phyloP scores from a whole-genome alignment of 2,888 invertebrate species.

The Mythimna ferrago region DNA sequence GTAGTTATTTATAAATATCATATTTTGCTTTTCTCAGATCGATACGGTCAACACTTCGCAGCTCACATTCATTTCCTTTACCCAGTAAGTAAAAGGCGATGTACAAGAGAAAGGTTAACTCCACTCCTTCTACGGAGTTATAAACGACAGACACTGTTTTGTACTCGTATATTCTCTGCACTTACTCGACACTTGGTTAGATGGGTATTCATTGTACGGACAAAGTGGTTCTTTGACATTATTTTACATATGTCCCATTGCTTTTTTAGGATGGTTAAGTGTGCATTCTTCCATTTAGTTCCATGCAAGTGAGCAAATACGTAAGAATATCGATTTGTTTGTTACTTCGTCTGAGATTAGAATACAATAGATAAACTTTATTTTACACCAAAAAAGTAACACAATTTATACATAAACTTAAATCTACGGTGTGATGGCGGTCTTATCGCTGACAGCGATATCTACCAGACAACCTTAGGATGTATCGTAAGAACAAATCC shows the following conservation, averaged over 20 bases:
- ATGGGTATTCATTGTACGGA: conserved; percentile 1
- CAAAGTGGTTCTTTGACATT: conserved; percentile 17
- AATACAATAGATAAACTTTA: too few relatives aligned
- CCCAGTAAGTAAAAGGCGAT: conserved; percentile 22
- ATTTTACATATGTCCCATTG: conserved; percentile 18
- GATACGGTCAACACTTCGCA: neutral
- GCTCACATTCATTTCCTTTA: conserved; percentile 47
- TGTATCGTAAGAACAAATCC: too few relatives aligned
- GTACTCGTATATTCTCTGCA: conserved; percentile 23
- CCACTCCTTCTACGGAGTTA: conserved; percentile 51
- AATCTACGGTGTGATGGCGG: too few relatives aligned
- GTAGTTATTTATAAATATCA: conserved; percentile 14
- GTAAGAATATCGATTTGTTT: neutral
- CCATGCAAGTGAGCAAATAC: neutral
- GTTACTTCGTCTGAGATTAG: too few relatives aligned
- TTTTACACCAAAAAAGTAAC: too few relatives aligned
- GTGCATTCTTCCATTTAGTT: neutral
- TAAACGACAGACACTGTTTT: conserved; percentile 22
- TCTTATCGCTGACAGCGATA: too few relatives aligned
- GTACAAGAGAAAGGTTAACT: conserved; percentile 33
- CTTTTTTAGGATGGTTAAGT: neutral
- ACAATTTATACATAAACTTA: too few relatives aligned
- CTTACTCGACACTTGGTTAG: neutral
- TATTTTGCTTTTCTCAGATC: neutral
- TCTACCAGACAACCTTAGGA: too few relatives aligned